Percentiles rank a stretch among this genome's conserved stretches.
These are phyloP conservation scores for Gavia stellata DNA, from an alignment of 2,113 vertebrate species.

Conservation along the genomic window DNA sequence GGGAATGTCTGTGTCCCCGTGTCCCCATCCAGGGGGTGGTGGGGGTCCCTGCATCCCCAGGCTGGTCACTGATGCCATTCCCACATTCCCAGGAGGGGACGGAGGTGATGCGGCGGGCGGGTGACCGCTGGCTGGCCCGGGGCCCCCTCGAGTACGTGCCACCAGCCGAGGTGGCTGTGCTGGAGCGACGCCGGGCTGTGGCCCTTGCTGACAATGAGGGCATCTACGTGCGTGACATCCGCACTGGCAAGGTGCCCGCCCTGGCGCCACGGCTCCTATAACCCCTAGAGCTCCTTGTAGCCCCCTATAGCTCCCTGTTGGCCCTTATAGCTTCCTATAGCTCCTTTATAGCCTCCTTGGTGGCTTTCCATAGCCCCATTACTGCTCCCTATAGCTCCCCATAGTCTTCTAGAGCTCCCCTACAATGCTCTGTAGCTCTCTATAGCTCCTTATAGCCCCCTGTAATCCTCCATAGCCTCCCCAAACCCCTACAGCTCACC, in stretches of 20 bases:
- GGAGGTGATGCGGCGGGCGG: slow-evolving; percentile 66
- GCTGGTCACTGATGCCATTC: background rate
- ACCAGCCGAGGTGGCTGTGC: slow-evolving; percentile 77
- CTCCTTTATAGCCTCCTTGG: background rate
- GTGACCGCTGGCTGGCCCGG: slow-evolving; percentile 87
- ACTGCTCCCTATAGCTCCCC: background rate
- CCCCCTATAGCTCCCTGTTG: background rate
- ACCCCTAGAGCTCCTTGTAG: background rate
- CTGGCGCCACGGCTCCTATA: background rate
- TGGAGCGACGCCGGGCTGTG: slow-evolving; percentile 76
- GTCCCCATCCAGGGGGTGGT: background rate
- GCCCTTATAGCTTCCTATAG: no score
- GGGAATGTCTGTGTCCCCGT: background rate
- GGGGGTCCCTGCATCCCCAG: background rate
- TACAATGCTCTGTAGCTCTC: background rate
- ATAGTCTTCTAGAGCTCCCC: background rate
- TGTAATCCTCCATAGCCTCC: background rate
- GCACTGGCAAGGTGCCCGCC: slow-evolving; percentile 80
- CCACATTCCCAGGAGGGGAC: background rate
- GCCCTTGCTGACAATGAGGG: slow-evolving; percentile 89
- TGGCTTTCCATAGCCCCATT: background rate
- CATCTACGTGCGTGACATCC: slow-evolving; percentile 87
- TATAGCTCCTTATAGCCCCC: background rate
- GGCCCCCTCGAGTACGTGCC: slow-evolving; percentile 90
- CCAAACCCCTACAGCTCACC: background rate